Percentiles rank a stretch among this genome's conserved stretches.
phyloP scores from a whole-genome alignment of 2,888 invertebrate species.

The Epirrhoe tristata region DNA sequence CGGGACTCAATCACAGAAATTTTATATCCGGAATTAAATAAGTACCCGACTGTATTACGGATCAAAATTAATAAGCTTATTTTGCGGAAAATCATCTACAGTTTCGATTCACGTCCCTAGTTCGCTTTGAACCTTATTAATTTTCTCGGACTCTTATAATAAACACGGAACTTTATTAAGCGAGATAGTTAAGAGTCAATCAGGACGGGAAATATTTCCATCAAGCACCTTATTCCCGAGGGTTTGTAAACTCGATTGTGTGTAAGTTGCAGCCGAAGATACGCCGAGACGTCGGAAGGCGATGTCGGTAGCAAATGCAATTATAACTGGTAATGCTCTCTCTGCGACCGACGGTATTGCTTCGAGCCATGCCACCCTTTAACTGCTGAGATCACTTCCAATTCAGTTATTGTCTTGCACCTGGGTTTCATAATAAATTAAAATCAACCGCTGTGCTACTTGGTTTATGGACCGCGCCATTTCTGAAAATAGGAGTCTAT shows the following conservation, averaged over 20 bases:
- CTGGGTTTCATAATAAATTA: constrained; percentile 61
- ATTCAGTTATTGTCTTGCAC: constrained; percentile 70
- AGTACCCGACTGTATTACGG: constrained; percentile 81
- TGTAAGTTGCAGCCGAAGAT: constrained; percentile 76
- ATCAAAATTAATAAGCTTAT: constrained; percentile 83
- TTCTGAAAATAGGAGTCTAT: constrained; percentile 11
- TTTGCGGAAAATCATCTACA: constrained; percentile 67
- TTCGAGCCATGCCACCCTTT: constrained; percentile 70
- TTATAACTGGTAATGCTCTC: constrained; percentile 81
- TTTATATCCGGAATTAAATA: constrained; percentile 86
- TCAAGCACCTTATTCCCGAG: constrained; percentile 76
- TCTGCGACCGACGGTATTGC: constrained; percentile 71
- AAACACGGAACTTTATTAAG: constrained; percentile 36
- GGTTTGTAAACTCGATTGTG: constrained; percentile 83
- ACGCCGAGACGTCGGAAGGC: constrained; percentile 73
- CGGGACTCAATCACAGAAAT: constrained; percentile 86
- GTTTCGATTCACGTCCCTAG: constrained; percentile 53
- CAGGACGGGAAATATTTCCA: constrained; percentile 75
- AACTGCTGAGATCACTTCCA: constrained; percentile 72
- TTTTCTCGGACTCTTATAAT: constrained; percentile 42
- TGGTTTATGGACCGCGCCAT: constrained; percentile 15
- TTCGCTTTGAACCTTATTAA: constrained; percentile 52
- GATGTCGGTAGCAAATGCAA: constrained; percentile 82
- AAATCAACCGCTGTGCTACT: constrained; percentile 29
- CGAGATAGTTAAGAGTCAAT: constrained; percentile 59